phyloP scores from a whole-genome alignment of 1,140 invertebrate species.

The Panagrolaimus sp. region DNA sequence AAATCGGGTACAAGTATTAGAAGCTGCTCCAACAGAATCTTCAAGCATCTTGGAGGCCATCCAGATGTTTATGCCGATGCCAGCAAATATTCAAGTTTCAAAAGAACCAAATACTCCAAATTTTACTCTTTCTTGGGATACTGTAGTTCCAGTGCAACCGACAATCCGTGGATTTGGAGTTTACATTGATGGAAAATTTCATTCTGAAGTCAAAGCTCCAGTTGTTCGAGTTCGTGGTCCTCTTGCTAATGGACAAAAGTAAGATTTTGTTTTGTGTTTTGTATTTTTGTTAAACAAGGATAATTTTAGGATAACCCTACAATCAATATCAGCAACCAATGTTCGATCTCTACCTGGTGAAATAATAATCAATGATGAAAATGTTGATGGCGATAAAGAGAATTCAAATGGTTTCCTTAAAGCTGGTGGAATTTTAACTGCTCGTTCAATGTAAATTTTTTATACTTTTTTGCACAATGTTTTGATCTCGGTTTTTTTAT shows the following conservation, averaged over 20 bases:
- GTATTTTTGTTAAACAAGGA: not conserved
- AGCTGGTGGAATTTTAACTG: no score
- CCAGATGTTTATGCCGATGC: conserved; percentile 5
- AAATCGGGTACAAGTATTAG: not conserved
- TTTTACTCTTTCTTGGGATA: not conserved
- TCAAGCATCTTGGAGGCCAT: not conserved
- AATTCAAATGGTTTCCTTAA: no score
- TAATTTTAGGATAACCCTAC: not conserved
- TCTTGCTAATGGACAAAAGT: not conserved
- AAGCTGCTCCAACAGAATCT: not conserved
- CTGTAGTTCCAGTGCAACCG: not conserved
- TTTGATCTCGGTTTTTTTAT: no score
- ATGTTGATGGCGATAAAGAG: no score
- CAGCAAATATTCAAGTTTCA: not conserved
- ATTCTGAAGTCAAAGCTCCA: not conserved
- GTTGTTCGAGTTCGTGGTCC: not conserved
- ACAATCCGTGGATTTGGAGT: conserved; percentile 2
- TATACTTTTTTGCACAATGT: no score
- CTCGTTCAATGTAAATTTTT: no score
- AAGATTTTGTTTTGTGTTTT: no score
- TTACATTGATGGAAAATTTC: conserved; percentile 1
- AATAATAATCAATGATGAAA: not conserved
- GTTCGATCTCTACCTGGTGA: conserved; percentile 3
- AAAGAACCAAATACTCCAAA: not conserved
- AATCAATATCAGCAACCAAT: not conserved